These are phyloP conservation scores for Drosophila serrata DNA, from an alignment of 1,140 invertebrate genomes.

Conservation along the genomic window DNA sequence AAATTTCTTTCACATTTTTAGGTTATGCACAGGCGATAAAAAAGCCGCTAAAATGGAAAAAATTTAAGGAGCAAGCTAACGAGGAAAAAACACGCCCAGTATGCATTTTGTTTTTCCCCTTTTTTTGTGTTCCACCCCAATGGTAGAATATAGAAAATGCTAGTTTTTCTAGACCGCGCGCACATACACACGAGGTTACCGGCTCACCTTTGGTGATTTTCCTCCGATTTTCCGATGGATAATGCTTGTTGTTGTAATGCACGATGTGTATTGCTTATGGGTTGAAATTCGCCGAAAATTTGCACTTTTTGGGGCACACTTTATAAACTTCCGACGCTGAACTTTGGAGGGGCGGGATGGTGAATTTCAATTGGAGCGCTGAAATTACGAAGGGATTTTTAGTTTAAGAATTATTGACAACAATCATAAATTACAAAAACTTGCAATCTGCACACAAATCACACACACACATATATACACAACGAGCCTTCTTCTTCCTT, in stretches of 20 bases:
- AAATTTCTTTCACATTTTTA: slow-evolving; percentile 57
- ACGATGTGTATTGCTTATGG: slow-evolving; percentile 45
- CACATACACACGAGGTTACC: slow-evolving; percentile 33
- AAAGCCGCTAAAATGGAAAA: slow-evolving; percentile 63
- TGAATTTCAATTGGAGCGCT: slow-evolving; percentile 34
- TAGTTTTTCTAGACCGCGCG: slow-evolving; percentile 39
- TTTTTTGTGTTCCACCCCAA: slow-evolving; percentile 31
- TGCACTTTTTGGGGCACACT: slow-evolving; percentile 29
- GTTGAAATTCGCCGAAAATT: slow-evolving; percentile 39
- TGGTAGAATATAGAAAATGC: slow-evolving; percentile 34
- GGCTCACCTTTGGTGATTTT: slow-evolving; percentile 39
- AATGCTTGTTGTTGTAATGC: slow-evolving; percentile 34
- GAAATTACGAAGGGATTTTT: slow-evolving; percentile 21
- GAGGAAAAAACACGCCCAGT: slow-evolving; percentile 25
- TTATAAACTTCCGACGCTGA: slow-evolving; percentile 31
- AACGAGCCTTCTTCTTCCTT: slow-evolving; percentile 58
- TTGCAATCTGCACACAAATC: slow-evolving; percentile 28
- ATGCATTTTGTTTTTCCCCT: neutral
- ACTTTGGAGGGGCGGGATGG: slow-evolving; percentile 11
- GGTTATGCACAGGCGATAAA: slow-evolving; percentile 58
- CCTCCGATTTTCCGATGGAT: slow-evolving; percentile 16
- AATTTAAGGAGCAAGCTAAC: neutral
- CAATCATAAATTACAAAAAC: slow-evolving; percentile 20
- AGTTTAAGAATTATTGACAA: slow-evolving; percentile 6
- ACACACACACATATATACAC: slow-evolving; percentile 43